Percentiles rank a stretch among this genome's conserved stretches.
Evolutionary conservation across 2,797 vertebrate species (phyloP).

Genomic region (Picus viridis): DNA sequence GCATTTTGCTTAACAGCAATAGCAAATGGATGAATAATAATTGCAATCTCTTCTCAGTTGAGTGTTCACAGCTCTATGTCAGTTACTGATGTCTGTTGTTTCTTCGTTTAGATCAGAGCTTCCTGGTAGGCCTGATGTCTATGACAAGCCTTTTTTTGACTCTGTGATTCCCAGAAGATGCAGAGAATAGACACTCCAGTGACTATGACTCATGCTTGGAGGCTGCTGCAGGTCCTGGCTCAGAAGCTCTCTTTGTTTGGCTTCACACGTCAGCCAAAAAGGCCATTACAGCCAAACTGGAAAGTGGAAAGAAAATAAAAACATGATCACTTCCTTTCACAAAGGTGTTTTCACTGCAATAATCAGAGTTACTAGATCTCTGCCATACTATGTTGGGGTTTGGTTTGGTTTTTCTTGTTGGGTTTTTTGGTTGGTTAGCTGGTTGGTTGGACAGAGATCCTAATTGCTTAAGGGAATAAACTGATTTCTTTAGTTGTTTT

Average conservation of each 20-base stretch:
- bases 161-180: constrained; percentile 43
- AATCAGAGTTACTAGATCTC: neutral
- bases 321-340: neutral
- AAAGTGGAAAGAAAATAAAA: neutral
- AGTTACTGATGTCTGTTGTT: neutral
- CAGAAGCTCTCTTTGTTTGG: neutral
- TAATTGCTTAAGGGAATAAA: neutral
- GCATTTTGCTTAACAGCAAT: neutral
- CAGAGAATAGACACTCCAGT: neutral
- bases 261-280: neutral
- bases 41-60: neutral
- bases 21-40: neutral
- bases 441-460: neutral
- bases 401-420: no score
- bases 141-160: neutral
- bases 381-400: neutral
- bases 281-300: neutral
- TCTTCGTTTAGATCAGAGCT: constrained; percentile 1
- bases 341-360: neutral
- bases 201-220: constrained; percentile 11
- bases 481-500: neutral
- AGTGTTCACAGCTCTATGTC: neutral
- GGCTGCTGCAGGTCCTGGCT: neutral
- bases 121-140: constrained; percentile 6
- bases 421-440: no score